Conservation (phyloP, 2,888 invertebrate genomes). For the Lymantria monacha region DNA sequence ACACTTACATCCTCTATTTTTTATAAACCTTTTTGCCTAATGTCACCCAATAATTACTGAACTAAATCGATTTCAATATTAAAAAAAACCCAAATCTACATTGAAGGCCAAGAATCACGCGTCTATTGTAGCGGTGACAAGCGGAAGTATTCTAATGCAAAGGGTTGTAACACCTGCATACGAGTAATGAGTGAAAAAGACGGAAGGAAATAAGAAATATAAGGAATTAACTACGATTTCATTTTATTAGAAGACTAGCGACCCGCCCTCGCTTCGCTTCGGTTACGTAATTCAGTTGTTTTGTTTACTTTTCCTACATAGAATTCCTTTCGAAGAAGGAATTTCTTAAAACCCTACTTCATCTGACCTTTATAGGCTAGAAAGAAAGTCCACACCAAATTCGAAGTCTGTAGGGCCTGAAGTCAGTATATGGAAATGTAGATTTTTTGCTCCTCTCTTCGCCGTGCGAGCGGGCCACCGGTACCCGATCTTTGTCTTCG, state of each 20-base stretch:
- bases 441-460: no score
- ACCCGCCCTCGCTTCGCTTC: no score
- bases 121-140: conserved; percentile 47
- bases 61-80: conserved; percentile 1
- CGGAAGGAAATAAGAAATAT: conserved; percentile 40
- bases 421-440: no score
- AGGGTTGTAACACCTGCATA: conserved; percentile 72
- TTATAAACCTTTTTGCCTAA: not conserved
- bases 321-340: no score
- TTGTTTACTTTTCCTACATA: no score
- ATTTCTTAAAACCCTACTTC: no score
- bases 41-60: conserved; percentile 19
- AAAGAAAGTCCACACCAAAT: no score
- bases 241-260: not conserved
- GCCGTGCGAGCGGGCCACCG: no score
- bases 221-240: not conserved
- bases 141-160: conserved; percentile 56
- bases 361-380: no score
- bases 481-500: no score
- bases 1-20: not conserved
- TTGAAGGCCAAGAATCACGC: conserved; percentile 51
- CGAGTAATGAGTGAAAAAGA: conserved; percentile 43
- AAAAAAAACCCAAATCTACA: conserved; percentile 26
- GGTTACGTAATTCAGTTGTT: no score
- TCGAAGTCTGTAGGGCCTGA: no score